phyloP scores from a whole-genome alignment of 2,797 vertebrate species.

The Chelon labrosus region DNA sequence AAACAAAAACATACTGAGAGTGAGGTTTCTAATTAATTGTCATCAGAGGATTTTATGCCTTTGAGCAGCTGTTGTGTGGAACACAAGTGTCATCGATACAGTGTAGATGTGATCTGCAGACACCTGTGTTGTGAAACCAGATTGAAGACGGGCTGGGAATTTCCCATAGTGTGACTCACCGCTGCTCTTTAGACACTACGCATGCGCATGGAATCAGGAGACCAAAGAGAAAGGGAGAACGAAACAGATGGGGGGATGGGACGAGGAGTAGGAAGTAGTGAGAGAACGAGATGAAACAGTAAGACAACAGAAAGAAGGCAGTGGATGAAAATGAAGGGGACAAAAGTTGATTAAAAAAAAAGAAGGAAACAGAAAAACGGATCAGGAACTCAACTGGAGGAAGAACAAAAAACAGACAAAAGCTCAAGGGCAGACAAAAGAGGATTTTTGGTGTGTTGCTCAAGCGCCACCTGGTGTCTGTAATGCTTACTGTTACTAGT shows the following conservation, averaged over 20 bases:
- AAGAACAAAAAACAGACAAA: constrained; percentile 10
- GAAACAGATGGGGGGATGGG: constrained; percentile 38
- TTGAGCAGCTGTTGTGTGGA: constrained; percentile 70
- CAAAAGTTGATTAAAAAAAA: background rate
- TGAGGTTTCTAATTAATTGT: constrained; percentile 48
- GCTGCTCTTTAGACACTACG: constrained; percentile 59
- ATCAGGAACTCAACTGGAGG: constrained; percentile 22
- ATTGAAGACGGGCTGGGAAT: constrained; percentile 80
- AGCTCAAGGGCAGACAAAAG: constrained; percentile 12
- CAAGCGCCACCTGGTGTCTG: constrained; percentile 80
- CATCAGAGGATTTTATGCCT: constrained; percentile 35
- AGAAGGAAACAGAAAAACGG: constrained; percentile 44
- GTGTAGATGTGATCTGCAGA: constrained; percentile 66
- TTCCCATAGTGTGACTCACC: constrained; percentile 87
- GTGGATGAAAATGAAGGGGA: constrained; percentile 16
- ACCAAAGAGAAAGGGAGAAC: constrained; percentile 51
- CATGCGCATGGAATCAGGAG: constrained; percentile 73
- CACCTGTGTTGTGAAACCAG: constrained; percentile 81
- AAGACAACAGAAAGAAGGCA: constrained; percentile 29
- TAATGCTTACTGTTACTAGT: background rate
- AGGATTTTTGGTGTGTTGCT: constrained; percentile 19
- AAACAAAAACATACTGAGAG: constrained; percentile 40
- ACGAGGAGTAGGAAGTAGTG: constrained; percentile 60
- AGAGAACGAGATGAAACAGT: constrained; percentile 33
- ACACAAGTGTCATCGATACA: constrained; percentile 69